phyloP scores from a whole-genome alignment of 2,113 vertebrate species.

The Ailurus styani region DNA sequence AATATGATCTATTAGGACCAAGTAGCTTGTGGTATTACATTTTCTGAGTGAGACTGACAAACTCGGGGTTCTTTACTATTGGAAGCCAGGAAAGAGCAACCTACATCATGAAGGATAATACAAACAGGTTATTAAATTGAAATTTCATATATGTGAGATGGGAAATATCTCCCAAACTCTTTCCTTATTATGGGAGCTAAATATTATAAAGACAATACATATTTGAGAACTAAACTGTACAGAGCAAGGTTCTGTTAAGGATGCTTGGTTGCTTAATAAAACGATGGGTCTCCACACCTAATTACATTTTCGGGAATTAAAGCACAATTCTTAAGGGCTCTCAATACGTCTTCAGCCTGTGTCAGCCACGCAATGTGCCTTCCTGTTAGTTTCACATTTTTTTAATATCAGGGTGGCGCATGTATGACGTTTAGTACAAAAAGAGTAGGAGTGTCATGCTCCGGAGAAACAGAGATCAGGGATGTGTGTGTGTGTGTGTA shows the following conservation, averaged over 20 bases:
- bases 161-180: neutral
- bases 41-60: neutral
- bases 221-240: neutral
- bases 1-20: neutral
- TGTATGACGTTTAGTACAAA: neutral
- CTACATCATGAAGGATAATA: neutral
- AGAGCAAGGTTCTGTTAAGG: neutral
- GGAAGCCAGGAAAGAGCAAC: neutral
- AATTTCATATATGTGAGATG: neutral
- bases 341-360: neutral
- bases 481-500: neutral
- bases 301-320: neutral
- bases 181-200: neutral
- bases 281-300: neutral
- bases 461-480: neutral
- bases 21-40: neutral
- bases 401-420: neutral
- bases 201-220: neutral
- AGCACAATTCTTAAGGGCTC: neutral
- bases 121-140: neutral
- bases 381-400: neutral
- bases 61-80: neutral
- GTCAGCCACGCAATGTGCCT: neutral
- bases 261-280: slow-evolving; percentile 24
- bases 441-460: neutral